Percentiles rank a stretch among this genome's conserved stretches.
Conservation (phyloP, 2,113 vertebrate genomes). For the Syngnathus typhle region DNA sequence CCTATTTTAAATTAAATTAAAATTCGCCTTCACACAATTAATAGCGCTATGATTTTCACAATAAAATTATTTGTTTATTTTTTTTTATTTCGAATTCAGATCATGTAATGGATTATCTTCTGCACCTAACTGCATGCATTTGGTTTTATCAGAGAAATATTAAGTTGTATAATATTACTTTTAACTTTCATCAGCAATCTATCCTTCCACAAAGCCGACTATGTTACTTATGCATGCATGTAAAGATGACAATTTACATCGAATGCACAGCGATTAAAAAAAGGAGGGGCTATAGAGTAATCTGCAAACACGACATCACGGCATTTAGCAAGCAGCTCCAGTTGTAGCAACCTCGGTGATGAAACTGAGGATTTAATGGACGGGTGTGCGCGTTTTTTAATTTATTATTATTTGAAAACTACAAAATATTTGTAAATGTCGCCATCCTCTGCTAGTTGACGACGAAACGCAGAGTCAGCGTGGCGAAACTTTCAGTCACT, state of each 20-base stretch:
- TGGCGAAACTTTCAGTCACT: slow-evolving; percentile 54
- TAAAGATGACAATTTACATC: neutral
- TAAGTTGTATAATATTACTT: neutral
- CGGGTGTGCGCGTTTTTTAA: neutral
- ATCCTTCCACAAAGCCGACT: neutral
- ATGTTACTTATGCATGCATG: neutral
- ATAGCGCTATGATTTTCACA: neutral
- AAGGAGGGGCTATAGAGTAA: neutral
- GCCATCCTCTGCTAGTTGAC: neutral
- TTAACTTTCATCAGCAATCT: neutral
- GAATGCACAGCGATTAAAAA: slow-evolving; percentile 10
- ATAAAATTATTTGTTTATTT: too few relatives aligned
- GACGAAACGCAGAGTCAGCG: neutral
- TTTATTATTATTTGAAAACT: neutral
- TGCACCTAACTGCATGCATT: neutral
- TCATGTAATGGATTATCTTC: too few relatives aligned
- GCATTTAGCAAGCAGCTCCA: slow-evolving; percentile 18
- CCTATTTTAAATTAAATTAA: neutral
- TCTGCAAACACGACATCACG: slow-evolving; percentile 7
- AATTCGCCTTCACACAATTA: too few relatives aligned
- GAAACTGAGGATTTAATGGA: slow-evolving; percentile 26
- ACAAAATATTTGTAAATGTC: neutral
- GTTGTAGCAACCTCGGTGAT: slow-evolving; percentile 52
- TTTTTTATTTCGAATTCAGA: too few relatives aligned
- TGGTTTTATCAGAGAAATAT: neutral